Base-by-base conservation (phyloP, 2,113 vertebrate genomes). In the Thunnus thynnus region DNA sequence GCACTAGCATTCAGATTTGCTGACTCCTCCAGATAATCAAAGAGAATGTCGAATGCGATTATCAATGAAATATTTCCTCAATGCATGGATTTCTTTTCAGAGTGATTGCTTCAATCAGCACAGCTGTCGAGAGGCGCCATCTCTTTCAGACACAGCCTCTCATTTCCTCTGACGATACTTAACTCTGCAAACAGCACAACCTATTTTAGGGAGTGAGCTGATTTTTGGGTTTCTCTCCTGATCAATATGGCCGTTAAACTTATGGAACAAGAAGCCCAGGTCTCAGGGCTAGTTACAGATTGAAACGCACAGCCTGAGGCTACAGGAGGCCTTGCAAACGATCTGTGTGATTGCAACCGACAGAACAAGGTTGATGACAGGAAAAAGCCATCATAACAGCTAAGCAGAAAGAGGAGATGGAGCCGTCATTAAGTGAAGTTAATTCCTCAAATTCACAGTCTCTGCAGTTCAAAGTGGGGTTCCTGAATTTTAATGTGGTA, bases 161-260 rank as follows among this genome's bases (percentile, higher is more conserved):
- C 72, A 84, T 91, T 85, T 89, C 87, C 84, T 87, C 72, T 66
- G 84, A 93, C 87, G 84, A 71, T 87, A 82, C 84, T 88, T 87
- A 78, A 82, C 77, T 77, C 82, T 78, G 84, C 82, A 85, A 89
- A 89, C 73, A 82, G 89, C 72, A 17, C 61, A 36, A 81, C 75
- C 67, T 74, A 50, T 89, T 89, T 76, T 72, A 27, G 60, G 64
- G 69, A 85, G 63, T 0, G 62, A 61, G 83, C 63, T 74, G 67
- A 76, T 83, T 86, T 30, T 90, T 64, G 73, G 85, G 78, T 80
- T 80, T 89, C 88, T 80, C 70, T 17, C 67, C 85, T 81, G 80
- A 91, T 92, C 91, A 89, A 92, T 92, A 82, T 32, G 0, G 62
- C 69, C 78, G 75, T 7, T 91, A 88, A 78, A 90, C 89, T 82